These are phyloP conservation scores for Philopotamus ludificatus DNA, from an alignment of 1,140 invertebrate genomes.

Conservation along the genomic window DNA sequence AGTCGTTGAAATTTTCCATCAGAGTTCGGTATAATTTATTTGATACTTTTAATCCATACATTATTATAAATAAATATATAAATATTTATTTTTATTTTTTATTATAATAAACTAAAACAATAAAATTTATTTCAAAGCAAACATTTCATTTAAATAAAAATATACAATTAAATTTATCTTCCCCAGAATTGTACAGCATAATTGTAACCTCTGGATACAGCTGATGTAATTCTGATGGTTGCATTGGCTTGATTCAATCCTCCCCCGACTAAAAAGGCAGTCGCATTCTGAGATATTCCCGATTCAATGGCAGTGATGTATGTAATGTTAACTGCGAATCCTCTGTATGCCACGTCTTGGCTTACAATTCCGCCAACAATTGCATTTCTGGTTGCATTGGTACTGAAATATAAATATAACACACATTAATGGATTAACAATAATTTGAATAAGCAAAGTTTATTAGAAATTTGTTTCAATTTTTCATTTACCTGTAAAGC, in stretches of 20 bases:
- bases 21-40: neutral
- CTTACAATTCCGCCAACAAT: neutral
- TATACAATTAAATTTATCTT: constrained; percentile 10
- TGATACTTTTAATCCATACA: neutral
- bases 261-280: constrained; percentile 19
- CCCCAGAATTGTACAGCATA: constrained; percentile 32
- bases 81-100: neutral
- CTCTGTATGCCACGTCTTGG: constrained; percentile 34
- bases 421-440: neutral
- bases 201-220: constrained; percentile 34
- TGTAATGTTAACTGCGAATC: constrained; percentile 30
- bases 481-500: constrained; percentile 17
- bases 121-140: neutral
- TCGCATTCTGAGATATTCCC: constrained; percentile 31
- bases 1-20: neutral
- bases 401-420: constrained; percentile 13
- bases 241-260: constrained; percentile 15
- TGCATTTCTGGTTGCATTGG: constrained; percentile 11
- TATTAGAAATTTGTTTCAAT: neutral
- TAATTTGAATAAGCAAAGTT: neutral
- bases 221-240: constrained; percentile 31
- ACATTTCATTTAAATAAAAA: neutral
- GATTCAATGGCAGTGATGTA: constrained; percentile 30
- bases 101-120: neutral
- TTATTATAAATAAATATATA: neutral